phyloP scores from a whole-genome alignment of 2,888 invertebrate genomes.

The Drosophila meridiana region DNA sequence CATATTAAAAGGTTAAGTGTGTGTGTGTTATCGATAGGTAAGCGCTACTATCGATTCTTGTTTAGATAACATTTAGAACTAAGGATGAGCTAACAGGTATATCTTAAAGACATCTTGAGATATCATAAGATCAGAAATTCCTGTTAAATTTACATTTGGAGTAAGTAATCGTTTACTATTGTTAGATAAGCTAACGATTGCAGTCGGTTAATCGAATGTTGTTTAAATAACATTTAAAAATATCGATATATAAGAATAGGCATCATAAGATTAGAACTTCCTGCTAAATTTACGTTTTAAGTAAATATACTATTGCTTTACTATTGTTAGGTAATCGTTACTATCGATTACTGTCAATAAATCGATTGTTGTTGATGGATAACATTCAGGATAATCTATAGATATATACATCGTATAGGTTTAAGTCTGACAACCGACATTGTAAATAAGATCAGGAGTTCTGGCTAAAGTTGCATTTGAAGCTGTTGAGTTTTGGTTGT shows the following conservation, averaged over 20 bases:
- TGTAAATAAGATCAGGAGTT: slow-evolving; percentile 1
- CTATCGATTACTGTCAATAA: background rate
- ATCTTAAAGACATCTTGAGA: too few relatives aligned
- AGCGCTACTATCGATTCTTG: background rate
- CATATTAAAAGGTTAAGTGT: background rate
- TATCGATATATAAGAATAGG: too few relatives aligned
- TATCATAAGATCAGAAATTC: too few relatives aligned
- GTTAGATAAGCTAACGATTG: too few relatives aligned
- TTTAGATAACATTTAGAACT: background rate
- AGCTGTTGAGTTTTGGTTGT: slow-evolving; percentile 15
- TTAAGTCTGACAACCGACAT: background rate
- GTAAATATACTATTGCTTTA: too few relatives aligned
- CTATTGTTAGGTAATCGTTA: background rate
- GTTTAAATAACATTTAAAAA: too few relatives aligned
- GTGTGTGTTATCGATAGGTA: background rate
- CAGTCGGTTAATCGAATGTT: too few relatives aligned
- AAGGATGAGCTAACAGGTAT: too few relatives aligned
- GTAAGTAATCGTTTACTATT: too few relatives aligned
- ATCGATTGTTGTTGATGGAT: background rate
- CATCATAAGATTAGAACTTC: too few relatives aligned
- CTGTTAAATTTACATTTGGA: too few relatives aligned
- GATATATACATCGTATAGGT: background rate
- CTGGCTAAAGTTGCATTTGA: background rate
- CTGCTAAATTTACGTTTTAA: too few relatives aligned
- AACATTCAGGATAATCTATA: background rate